A percentile compares a stretch with the other conserved stretches of the same genome.
phyloP scores from a whole-genome alignment of 2,888 invertebrate genomes.

The Drosophila dives region DNA sequence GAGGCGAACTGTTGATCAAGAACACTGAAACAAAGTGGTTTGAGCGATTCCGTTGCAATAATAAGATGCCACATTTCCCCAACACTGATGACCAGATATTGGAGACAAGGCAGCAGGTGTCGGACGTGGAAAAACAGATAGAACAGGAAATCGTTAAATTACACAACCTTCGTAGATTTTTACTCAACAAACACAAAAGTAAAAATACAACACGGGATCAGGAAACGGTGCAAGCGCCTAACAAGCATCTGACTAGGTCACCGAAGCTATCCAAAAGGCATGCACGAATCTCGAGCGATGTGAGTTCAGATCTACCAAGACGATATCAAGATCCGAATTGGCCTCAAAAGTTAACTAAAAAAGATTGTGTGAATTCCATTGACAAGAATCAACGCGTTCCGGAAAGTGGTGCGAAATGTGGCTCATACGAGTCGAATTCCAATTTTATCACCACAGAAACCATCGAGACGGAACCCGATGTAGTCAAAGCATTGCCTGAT shows the following conservation, averaged over 20 bases:
- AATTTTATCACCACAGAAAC: not conserved
- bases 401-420: not conserved
- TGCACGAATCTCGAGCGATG: not conserved
- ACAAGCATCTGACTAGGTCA: constrained; percentile 1
- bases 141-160: constrained; percentile 51
- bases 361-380: not conserved
- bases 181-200: not conserved
- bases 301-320: not conserved
- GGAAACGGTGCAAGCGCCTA: too few species aligned
- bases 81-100: constrained; percentile 16
- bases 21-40: constrained; percentile 38
- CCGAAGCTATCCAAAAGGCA: not conserved
- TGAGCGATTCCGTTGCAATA: constrained; percentile 14
- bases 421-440: not conserved
- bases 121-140: constrained; percentile 31
- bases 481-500: not conserved
- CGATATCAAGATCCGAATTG: not conserved
- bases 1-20: constrained; percentile 29
- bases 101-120: constrained; percentile 25
- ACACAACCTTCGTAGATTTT: constrained; percentile 30
- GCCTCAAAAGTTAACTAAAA: not conserved
- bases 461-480: not conserved
- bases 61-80: not conserved
- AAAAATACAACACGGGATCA: not conserved
- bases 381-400: not conserved